These are phyloP conservation scores for Ursus arctos DNA, from an alignment of 2,113 vertebrate genomes.

Conservation along the genomic window DNA sequence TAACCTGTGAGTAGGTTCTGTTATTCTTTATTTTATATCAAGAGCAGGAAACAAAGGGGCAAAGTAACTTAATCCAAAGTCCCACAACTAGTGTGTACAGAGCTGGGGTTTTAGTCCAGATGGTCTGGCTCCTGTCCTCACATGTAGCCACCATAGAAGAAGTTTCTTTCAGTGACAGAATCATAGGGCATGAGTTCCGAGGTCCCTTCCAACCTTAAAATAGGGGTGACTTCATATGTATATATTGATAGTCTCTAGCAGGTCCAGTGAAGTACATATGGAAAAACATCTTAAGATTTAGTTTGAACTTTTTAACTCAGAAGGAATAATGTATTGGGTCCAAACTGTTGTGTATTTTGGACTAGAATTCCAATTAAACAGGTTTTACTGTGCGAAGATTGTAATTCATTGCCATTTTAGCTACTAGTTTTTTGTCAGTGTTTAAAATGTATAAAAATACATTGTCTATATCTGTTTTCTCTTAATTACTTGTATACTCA, in stretches of 20 bases:
- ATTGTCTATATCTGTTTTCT: conserved; percentile 47
- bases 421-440: conserved; percentile 48
- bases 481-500: conserved; percentile 68
- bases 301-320: conserved; percentile 9
- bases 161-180: background rate
- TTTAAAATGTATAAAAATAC: conserved; percentile 67
- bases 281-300: conserved; percentile 19
- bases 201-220: background rate
- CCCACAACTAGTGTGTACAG: accelerated
- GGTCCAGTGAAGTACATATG: background rate
- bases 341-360: background rate
- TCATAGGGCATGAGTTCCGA: background rate
- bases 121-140: background rate
- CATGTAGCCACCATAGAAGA: background rate
- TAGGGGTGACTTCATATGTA: background rate
- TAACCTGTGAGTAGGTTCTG: background rate
- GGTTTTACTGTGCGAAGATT: background rate
- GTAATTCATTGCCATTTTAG: conserved; percentile 29
- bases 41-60: background rate
- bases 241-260: background rate
- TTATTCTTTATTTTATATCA: background rate
- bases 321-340: background rate
- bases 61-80: background rate
- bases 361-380: background rate
- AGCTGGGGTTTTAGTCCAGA: background rate